phyloP scores from a whole-genome alignment of 1,140 invertebrate species.

The Pollicipes pollicipes region DNA sequence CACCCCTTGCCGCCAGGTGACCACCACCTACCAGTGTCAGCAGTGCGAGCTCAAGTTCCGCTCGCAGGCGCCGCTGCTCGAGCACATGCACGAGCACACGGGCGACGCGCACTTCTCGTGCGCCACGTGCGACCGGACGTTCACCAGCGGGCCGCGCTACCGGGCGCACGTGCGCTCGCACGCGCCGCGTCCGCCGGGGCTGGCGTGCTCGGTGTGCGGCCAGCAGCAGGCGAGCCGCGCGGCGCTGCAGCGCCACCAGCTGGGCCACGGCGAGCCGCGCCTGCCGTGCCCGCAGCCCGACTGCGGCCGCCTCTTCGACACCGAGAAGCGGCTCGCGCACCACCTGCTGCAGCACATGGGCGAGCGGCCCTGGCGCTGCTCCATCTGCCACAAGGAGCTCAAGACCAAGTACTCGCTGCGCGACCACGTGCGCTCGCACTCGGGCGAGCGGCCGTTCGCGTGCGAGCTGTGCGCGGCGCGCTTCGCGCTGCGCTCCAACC shows the following conservation, averaged over 20 bases:
- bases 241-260: background rate
- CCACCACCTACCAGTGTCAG: background rate
- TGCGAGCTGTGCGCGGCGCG: conserved; percentile 25
- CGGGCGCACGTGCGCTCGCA: background rate
- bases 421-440: conserved; percentile 58
- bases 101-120: background rate
- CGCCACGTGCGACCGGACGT: background rate
- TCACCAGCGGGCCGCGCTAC: background rate
- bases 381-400: conserved; percentile 32
- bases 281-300: background rate
- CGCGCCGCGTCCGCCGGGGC: too few relatives aligned
- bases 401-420: conserved; percentile 51
- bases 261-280: background rate
- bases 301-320: background rate
- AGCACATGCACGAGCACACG: background rate
- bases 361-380: conserved; percentile 29
- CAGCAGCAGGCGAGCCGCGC: too few relatives aligned
- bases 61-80: background rate
- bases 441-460: conserved; percentile 38
- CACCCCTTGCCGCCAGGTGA: background rate
- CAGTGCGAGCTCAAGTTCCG: background rate
- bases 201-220: background rate
- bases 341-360: background rate
- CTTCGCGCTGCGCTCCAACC: conserved; percentile 23
- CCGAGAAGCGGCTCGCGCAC: background rate